Base-by-base conservation (phyloP, 2,797 vertebrate genomes). In the Graptemys geographica region DNA sequence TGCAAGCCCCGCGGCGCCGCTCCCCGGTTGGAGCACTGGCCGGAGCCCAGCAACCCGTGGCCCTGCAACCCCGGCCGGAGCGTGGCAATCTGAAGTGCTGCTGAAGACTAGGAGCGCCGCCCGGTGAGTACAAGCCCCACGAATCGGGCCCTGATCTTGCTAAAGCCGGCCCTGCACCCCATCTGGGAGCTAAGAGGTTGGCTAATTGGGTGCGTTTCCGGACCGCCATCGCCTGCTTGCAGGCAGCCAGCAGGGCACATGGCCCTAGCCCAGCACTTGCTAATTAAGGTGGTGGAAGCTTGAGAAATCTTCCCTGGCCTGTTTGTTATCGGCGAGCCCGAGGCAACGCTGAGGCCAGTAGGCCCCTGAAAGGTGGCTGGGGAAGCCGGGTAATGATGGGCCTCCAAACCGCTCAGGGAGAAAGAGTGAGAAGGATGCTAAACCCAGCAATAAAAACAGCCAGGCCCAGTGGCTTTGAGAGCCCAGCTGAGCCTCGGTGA, bases 241-340 rank as follows among this genome's bases (percentile, higher is more conserved):
- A 55, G 27, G 86, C 88, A 85, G 86, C 86, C 86, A 92, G 90
- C 90, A 96, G 96, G 95, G 95, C 96, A 91, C 65, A 57, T 31
- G 21, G 89, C 95, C 95, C 94, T 89, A 86, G 96, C 92, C 95
- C 49, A 93, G 95, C 95, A 95, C 92, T 79, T 59, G 94, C 91
- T 96, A 97, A 97, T 98, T 97, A 98, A 95, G 88, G 95, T 84
- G 9, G 0, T 86, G 90, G 93, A 97, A 96, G 76, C 93, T 86
- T 93, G 95, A 95, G 96, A 86, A 96, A 92, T 95, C 96, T 97
- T 97, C 86, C 1, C 86, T 84, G 94, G 79, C 95, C 96, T 96
- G 95, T 97, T 97, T 98, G 97, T 97, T 97, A 97, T 95, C 94
- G 15, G 21, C 89, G 91, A 96, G 97, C 97, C 97, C 52, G 91